phyloP scores from a whole-genome alignment of 2,888 invertebrate species.

The Tipula lateralis region DNA sequence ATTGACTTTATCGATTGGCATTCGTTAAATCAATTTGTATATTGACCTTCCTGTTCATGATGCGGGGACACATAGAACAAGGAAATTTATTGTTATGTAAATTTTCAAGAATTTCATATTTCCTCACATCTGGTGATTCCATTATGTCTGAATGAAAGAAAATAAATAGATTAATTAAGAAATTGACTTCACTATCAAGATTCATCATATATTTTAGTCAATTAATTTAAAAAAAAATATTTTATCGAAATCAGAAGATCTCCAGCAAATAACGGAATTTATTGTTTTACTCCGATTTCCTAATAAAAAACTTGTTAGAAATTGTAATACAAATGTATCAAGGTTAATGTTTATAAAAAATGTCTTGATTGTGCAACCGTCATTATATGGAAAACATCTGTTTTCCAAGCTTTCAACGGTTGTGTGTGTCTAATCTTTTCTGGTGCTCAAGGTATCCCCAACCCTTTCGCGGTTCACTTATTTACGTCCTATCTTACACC shows the following conservation, averaged over 20 bases:
- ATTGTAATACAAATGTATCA: background rate
- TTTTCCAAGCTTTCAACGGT: no score
- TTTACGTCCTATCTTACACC: no score
- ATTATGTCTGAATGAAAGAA: slow-evolving; percentile 19
- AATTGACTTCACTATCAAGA: background rate
- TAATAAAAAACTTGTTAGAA: background rate
- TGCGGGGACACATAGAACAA: background rate
- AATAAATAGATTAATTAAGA: slow-evolving; percentile 1
- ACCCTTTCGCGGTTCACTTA: no score
- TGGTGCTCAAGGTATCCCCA: no score
- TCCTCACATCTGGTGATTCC: slow-evolving; percentile 1
- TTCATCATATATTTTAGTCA: slow-evolving; percentile 5
- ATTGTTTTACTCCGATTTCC: background rate
- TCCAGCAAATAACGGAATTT: background rate
- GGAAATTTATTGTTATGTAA: background rate
- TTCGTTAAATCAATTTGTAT: background rate
- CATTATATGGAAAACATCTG: background rate
- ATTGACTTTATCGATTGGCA: background rate
- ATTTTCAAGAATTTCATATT: background rate
- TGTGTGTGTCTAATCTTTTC: no score
- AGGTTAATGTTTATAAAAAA: background rate
- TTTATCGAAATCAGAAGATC: background rate
- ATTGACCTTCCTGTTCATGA: background rate
- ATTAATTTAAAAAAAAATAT: background rate
- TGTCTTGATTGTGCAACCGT: background rate